A percentile compares a stretch with the other conserved stretches of the same genome.
Conservation (phyloP, 2,113 vertebrate species). For the Cyanoliseus patagonus region DNA sequence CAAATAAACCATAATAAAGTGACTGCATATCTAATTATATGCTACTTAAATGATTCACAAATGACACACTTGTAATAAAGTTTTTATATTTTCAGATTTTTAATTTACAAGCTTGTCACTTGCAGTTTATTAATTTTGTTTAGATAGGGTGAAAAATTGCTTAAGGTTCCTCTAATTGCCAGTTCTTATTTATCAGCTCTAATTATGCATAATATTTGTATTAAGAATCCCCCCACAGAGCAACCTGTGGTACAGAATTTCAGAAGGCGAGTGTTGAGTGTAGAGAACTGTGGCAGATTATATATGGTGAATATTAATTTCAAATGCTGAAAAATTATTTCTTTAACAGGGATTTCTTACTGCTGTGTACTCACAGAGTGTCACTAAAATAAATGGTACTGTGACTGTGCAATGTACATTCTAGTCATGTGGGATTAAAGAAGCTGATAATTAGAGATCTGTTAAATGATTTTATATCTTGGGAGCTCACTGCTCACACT, state of each 20-base stretch:
- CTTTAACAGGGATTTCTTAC: background rate
- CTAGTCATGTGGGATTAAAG: background rate
- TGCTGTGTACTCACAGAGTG: background rate
- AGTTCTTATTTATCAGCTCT: constrained; percentile 14
- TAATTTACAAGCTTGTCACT: constrained; percentile 53
- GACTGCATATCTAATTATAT: constrained; percentile 31
- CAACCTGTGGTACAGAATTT: background rate
- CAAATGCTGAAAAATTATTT: background rate
- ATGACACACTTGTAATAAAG: constrained; percentile 25
- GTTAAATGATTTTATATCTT: background rate
- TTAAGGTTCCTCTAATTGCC: constrained; percentile 21
- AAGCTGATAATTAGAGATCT: background rate
- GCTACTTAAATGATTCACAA: constrained; percentile 9
- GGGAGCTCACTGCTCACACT: background rate
- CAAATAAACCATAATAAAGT: constrained; percentile 33
- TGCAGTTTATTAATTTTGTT: constrained; percentile 16
- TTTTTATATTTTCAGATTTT: constrained; percentile 32
- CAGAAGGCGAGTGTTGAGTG: background rate
- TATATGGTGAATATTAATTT: background rate
- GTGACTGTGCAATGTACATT: background rate
- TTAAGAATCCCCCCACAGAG: background rate
- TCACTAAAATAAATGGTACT: background rate
- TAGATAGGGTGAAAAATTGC: background rate
- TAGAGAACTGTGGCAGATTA: background rate
- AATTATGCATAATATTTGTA: background rate